Evolutionary conservation across 1,140 invertebrate genomes (phyloP).

Genomic region (Diorhabda elongata): DNA sequence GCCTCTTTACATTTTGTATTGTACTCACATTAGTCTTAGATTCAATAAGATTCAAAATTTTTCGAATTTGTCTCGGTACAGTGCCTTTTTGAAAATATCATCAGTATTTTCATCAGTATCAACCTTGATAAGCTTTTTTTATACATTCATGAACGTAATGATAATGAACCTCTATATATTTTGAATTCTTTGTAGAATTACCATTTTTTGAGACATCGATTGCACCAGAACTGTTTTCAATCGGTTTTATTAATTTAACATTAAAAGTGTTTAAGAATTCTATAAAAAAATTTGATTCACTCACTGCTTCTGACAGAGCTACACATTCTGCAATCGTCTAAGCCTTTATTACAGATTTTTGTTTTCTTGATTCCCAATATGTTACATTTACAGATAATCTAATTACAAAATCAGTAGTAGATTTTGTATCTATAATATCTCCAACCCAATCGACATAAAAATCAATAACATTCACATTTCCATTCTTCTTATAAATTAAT

Average conservation of each 20-base stretch:
- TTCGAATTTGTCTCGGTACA: no score
- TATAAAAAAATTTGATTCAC: conserved; percentile 24
- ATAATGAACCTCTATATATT: conserved; percentile 3
- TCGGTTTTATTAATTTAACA: conserved; percentile 22
- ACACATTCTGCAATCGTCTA: conserved; percentile 34
- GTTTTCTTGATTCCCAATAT: conserved; percentile 42
- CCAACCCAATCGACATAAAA: conserved; percentile 38
- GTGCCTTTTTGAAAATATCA: no score
- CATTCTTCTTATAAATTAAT: conserved; percentile 26
- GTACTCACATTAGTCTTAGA: conserved; percentile 35
- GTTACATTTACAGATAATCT: conserved; percentile 35
- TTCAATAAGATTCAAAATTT: not conserved
- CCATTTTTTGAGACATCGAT: conserved; percentile 26
- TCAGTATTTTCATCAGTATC: no score
- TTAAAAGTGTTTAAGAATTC: conserved; percentile 21
- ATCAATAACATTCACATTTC: no score
- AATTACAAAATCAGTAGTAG: conserved; percentile 40
- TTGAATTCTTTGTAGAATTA: conserved; percentile 24
- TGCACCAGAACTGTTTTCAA: conserved; percentile 29
- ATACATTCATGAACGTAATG: conserved; percentile 1
- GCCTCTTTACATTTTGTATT: not conserved
- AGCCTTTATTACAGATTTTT: conserved; percentile 27
- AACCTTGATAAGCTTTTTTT: not conserved
- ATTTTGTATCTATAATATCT: conserved; percentile 44
- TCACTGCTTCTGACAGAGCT: conserved; percentile 30